phyloP scores from a whole-genome alignment of 2,888 invertebrate genomes.

The Drosophila prostipennis region DNA sequence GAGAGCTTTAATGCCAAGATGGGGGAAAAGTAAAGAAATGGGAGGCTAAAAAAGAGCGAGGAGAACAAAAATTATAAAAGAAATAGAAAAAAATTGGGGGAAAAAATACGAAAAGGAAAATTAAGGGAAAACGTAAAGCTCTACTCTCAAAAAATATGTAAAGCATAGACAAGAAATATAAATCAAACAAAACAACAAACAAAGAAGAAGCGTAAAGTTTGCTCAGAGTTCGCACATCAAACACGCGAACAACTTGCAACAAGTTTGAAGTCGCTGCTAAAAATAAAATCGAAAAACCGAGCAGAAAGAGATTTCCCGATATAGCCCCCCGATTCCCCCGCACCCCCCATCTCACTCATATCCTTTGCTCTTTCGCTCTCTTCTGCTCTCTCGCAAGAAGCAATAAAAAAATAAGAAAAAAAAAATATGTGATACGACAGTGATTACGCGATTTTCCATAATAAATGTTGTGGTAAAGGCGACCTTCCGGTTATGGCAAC shows the following conservation, averaged over 20 bases:
- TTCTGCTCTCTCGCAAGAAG: constrained; percentile 19
- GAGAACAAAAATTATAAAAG: not conserved
- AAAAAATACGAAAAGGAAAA: not conserved
- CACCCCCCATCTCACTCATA: not conserved
- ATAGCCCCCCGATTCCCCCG: not conserved
- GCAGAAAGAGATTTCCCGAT: constrained; percentile 18
- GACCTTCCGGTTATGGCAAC: constrained; percentile 80
- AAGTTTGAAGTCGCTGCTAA: constrained; percentile 74
- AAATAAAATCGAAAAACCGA: constrained; percentile 60
- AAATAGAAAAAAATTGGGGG: not conserved
- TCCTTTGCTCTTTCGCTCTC: constrained; percentile 3
- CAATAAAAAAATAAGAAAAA: constrained; percentile 26
- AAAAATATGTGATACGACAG: constrained; percentile 73
- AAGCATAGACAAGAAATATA: not conserved
- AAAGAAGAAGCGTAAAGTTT: constrained; percentile 37
- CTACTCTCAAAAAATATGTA: not conserved
- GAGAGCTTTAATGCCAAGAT: constrained; percentile 33
- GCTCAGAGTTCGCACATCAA: constrained; percentile 66
- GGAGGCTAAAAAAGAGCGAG: not conserved
- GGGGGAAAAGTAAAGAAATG: constrained; percentile 1
- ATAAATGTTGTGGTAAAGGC: constrained; percentile 81
- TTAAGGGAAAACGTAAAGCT: not conserved
- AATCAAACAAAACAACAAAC: constrained; percentile 5
- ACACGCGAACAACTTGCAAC: constrained; percentile 71
- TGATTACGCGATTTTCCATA: constrained; percentile 81